Percentiles rank a stretch among this genome's conserved stretches.
Evolutionary conservation across 1,140 invertebrate genomes (phyloP).

Genomic region (Papilio machaon): DNA sequence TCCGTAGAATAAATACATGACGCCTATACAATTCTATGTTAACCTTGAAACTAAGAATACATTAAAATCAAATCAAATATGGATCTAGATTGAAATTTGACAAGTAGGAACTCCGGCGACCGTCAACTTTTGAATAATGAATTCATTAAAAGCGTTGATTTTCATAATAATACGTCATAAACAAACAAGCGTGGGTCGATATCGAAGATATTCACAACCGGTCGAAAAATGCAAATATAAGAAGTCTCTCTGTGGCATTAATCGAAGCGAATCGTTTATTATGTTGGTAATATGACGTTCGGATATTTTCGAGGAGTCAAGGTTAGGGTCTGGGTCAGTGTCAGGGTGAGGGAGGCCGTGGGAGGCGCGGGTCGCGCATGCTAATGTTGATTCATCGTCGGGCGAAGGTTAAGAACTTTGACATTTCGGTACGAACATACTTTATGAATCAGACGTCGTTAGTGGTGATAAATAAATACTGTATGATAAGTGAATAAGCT

Average conservation of each 20-base stretch:
- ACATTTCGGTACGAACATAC: conserved; percentile 59
- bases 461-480: conserved; percentile 42
- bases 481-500: conserved; percentile 1
- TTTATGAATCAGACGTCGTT: conserved; percentile 40
- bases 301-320: conserved; percentile 53
- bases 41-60: neutral
- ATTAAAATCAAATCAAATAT: conserved; percentile 19
- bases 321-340: conserved; percentile 64
- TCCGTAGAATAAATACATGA: neutral
- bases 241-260: conserved; percentile 13
- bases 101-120: conserved; percentile 22
- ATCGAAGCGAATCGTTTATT: conserved; percentile 32
- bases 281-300: conserved; percentile 42
- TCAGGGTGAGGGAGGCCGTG: conserved; percentile 69
- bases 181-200: conserved; percentile 20
- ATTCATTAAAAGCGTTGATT: conserved; percentile 16
- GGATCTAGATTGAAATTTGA: conserved; percentile 22
- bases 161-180: conserved; percentile 5
- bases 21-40: neutral
- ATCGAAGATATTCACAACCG: conserved; percentile 8
- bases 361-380: conserved; percentile 61
- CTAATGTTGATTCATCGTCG: conserved; percentile 63
- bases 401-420: conserved; percentile 66
- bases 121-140: conserved; percentile 19
- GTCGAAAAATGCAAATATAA: conserved; percentile 25